Base-by-base conservation (phyloP, 2,113 vertebrate genomes). In the Pteropus alecto region DNA sequence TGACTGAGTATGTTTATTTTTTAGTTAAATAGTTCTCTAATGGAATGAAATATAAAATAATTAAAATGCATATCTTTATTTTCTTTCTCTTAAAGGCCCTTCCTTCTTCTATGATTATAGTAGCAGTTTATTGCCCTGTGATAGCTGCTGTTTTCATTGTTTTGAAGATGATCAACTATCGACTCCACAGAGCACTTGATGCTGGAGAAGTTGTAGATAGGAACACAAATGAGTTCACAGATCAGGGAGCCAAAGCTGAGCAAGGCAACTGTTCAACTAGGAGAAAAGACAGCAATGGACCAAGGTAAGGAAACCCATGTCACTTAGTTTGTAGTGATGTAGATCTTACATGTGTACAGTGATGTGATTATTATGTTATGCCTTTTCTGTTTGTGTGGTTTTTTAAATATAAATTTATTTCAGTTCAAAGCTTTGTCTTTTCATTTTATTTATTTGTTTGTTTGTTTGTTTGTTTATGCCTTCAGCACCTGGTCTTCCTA, bases 41-140 rank as follows among this genome's bases (percentile, higher is more conserved):
- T 24, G 85, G 68, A 94, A 63, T 92, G 78, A 82, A 90, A 61
- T 90, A 24, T 67, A 86, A 85, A 65, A 8, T 68, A 78, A 89
- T 92, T 92, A 78, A 46, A 94, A 87, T 60, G 6, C 13, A 4
- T 86, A 0, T 94, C 41, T 67, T 98, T 56, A 96, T 97, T 88
- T 93, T 48, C 43, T 96, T 84, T 98, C 60, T 98, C 97, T 97
- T 77, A 95, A 98, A 99, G 99, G 99, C 99, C 54, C 99, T 99
- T 98, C 99, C 99, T 86, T 99, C 99, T 96, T 99, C 99, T 96
- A 99, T 99, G 99, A 99, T 99, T 98, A 99, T 99, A 92, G 99
- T 99, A 97, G 99, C 99, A 95, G 99, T 99, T 98, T 99, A 99
- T 98, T 99, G 99, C 96, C 99, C 99, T 1, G 99, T 99, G 97